Evolutionary conservation across 23 tunicate species (phyloP).

Genomic region (Trididemnum nubilum): DNA sequence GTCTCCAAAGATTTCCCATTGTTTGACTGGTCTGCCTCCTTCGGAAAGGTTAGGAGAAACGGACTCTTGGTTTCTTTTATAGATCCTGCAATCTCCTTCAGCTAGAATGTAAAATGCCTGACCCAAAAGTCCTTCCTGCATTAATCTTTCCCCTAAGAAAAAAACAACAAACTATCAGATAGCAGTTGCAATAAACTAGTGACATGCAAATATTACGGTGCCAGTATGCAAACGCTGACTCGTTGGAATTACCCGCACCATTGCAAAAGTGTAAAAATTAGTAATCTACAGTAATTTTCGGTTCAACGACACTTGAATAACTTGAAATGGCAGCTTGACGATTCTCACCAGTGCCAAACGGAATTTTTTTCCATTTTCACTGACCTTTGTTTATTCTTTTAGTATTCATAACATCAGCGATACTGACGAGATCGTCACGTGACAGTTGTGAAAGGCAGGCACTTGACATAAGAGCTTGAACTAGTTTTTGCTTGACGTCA

Average conservation of each 20-base stretch:
- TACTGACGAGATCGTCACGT: constrained; percentile 19
- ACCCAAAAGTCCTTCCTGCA: constrained; percentile 47
- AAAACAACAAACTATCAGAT: too few relatives aligned
- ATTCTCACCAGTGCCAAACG: too few relatives aligned
- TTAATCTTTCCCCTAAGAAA: constrained; percentile 61
- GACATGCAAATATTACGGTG: too few relatives aligned
- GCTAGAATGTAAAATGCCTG: constrained; percentile 43
- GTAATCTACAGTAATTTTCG: too few relatives aligned
- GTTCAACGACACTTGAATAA: too few relatives aligned
- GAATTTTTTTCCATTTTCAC: too few relatives aligned
- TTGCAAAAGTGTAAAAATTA: too few relatives aligned
- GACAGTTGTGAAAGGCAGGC: constrained; percentile 46
- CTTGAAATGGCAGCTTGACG: too few relatives aligned
- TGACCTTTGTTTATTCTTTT: constrained; percentile 59
- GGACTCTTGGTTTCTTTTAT: constrained; percentile 30
- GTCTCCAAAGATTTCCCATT: constrained; percentile 58
- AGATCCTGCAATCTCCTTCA: constrained; percentile 55
- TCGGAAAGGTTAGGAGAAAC: constrained; percentile 11
- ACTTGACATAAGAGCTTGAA: constrained; percentile 19
- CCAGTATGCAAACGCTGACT: too few relatives aligned
- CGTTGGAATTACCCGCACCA: too few relatives aligned
- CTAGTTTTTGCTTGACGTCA: constrained; percentile 36
- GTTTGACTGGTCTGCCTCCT: constrained; percentile 17
- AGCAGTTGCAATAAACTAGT: too few relatives aligned
- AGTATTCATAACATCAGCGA: constrained; percentile 52